Evolutionary conservation across 2,113 vertebrate species (phyloP).

Genomic region (Argyrosomus japonicus): DNA sequence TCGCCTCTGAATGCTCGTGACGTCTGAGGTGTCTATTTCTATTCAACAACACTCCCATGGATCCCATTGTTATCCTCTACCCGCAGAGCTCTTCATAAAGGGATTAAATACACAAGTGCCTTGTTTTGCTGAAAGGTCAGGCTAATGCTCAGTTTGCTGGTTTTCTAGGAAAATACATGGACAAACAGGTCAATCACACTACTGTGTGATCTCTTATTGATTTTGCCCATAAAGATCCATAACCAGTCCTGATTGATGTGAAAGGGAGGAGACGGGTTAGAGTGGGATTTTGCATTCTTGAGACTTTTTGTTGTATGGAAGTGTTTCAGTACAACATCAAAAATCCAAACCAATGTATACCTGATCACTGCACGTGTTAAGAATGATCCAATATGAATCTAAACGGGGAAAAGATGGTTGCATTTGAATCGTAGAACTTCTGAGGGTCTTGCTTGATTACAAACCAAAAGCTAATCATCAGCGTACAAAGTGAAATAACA

Average conservation of each 20-base stretch:
- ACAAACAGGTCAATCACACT: not conserved
- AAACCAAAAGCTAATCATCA: not conserved
- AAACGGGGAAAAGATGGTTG: not conserved
- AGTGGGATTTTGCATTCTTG: not conserved
- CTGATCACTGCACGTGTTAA: too few relatives aligned
- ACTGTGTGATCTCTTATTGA: not conserved
- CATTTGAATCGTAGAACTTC: too few relatives aligned
- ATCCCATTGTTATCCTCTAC: not conserved
- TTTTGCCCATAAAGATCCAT: not conserved
- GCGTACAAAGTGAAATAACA: not conserved
- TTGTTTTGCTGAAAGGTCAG: conserved; percentile 29
- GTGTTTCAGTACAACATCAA: not conserved
- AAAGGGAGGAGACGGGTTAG: not conserved
- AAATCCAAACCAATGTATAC: not conserved
- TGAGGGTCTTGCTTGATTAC: not conserved
- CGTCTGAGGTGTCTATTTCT: not conserved
- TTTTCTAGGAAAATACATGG: not conserved
- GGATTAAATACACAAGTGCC: conserved; percentile 36
- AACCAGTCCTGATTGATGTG: not conserved
- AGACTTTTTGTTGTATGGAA: not conserved
- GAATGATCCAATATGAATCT: not conserved
- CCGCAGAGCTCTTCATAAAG: conserved; percentile 14
- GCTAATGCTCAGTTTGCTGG: conserved; percentile 14
- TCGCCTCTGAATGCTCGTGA: not conserved
- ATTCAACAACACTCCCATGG: not conserved